A percentile compares a stretch with the other conserved stretches of the same genome.
phyloP scores from a whole-genome alignment of 2,888 invertebrate genomes.

The Arenicola marina region DNA sequence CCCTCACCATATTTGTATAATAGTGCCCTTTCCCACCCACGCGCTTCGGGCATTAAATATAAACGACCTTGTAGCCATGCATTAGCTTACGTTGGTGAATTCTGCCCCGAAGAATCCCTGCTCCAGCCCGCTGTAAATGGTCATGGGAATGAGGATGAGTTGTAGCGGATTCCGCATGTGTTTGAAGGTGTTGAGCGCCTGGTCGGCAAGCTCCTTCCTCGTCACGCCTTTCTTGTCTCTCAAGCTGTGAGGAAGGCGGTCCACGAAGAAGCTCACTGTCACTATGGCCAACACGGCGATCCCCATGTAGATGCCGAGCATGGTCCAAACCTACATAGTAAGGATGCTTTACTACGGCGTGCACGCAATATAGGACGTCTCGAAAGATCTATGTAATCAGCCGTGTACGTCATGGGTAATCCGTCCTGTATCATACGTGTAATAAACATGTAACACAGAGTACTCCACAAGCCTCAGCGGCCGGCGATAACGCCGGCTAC shows the following conservation, averaged over 20 bases:
- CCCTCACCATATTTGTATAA: no score
- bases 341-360: no score
- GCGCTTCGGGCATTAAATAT: no score
- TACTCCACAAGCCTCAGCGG: no score
- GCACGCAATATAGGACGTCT: no score
- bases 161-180: slow-evolving; percentile 84
- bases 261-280: slow-evolving; percentile 84
- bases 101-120: slow-evolving; percentile 92
- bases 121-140: slow-evolving; percentile 96
- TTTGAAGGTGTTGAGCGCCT: slow-evolving; percentile 73
- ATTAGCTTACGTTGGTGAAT: slow-evolving; percentile 61
- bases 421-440: no score
- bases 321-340: slow-evolving; percentile 29
- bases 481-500: no score
- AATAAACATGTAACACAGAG: no score
- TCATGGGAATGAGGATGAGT: slow-evolving; percentile 89
- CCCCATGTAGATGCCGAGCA: slow-evolving; percentile 26
- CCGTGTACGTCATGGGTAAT: no score
- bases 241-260: slow-evolving; percentile 60
- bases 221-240: slow-evolving; percentile 3
- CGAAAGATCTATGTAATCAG: no score
- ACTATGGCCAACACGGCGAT: slow-evolving; percentile 69
- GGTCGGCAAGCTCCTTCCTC: slow-evolving; percentile 16
- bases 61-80: no score
- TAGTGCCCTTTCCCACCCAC: no score